A percentile compares a stretch with the other conserved stretches of the same genome.
These are phyloP conservation scores for Pantherophis vulpinus DNA, from an alignment of 2,797 vertebrate genomes.

Conservation along the genomic window DNA sequence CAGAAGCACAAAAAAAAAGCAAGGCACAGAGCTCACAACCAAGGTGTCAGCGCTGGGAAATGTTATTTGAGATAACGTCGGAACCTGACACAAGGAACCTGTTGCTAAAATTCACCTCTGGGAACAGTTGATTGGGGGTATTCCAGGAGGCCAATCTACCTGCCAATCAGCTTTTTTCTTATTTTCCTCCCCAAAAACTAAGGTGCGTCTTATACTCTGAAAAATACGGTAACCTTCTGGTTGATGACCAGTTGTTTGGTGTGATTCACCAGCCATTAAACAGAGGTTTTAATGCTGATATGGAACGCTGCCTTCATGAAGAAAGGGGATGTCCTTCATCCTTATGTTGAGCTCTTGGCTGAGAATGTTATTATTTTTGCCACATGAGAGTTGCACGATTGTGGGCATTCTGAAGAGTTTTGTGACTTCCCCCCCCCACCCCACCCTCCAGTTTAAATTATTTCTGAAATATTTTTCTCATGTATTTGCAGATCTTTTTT, in stretches of 20 bases:
- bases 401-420: constrained; percentile 10
- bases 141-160: too few species aligned
- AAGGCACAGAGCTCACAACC: too few species aligned
- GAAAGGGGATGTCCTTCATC: neutral
- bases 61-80: too few species aligned
- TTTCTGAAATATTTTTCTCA: constrained; percentile 54
- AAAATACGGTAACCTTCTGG: neutral
- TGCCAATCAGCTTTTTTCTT: too few species aligned
- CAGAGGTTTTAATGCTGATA: neutral
- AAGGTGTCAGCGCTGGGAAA: too few species aligned
- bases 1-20: too few species aligned
- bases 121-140: too few species aligned
- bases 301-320: neutral
- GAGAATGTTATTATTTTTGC: neutral
- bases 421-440: neutral
- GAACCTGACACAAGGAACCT: too few species aligned
- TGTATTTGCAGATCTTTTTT: constrained; percentile 54
- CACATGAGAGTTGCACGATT: constrained; percentile 39
- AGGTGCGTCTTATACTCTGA: too few species aligned
- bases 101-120: too few species aligned
- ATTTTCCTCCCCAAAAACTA: too few species aligned
- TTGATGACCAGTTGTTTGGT: neutral
- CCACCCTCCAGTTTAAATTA: constrained; percentile 53
- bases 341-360: constrained; percentile 3
- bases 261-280: neutral